Conservation (phyloP, 2,797 vertebrate genomes). For the Sciurus carolinensis region DNA sequence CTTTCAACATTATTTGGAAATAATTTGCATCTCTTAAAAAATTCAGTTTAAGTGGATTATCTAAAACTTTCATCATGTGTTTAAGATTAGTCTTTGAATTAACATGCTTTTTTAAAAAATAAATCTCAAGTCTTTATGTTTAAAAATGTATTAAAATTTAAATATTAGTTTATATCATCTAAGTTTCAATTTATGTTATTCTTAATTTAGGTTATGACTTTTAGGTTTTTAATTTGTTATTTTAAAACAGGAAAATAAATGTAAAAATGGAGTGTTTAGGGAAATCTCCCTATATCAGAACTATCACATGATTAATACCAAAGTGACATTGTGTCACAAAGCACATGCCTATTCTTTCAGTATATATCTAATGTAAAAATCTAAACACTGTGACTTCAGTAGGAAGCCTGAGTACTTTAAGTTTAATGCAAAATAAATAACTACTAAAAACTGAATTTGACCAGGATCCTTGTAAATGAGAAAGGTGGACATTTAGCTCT, state of each 20-base stretch:
- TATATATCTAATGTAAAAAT: not conserved
- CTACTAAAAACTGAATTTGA: not conserved
- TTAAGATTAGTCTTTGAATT: not conserved
- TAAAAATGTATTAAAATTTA: not conserved
- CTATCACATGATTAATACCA: not conserved
- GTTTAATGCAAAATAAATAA: slow-evolving; percentile 26
- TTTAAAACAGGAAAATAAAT: not conserved
- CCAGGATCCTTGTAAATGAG: slow-evolving; percentile 5
- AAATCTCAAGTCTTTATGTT: not conserved
- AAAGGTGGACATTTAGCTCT: not conserved
- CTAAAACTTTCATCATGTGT: not conserved
- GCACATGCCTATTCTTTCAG: not conserved
- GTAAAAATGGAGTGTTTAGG: not conserved
- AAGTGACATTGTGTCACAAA: not conserved
- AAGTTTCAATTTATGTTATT: not conserved
- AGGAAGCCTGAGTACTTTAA: not conserved
- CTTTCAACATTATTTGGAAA: not conserved
- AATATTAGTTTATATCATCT: too few relatives aligned
- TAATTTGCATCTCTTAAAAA: not conserved
- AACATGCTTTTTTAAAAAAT: not conserved
- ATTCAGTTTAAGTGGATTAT: not conserved
- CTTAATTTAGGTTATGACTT: not conserved
- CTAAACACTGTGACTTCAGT: not conserved
- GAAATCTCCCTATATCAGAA: not conserved
- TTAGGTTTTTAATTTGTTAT: not conserved